Evolutionary conservation across 1,140 invertebrate species (phyloP).

Genomic region (Homalodisca vitripennis): DNA sequence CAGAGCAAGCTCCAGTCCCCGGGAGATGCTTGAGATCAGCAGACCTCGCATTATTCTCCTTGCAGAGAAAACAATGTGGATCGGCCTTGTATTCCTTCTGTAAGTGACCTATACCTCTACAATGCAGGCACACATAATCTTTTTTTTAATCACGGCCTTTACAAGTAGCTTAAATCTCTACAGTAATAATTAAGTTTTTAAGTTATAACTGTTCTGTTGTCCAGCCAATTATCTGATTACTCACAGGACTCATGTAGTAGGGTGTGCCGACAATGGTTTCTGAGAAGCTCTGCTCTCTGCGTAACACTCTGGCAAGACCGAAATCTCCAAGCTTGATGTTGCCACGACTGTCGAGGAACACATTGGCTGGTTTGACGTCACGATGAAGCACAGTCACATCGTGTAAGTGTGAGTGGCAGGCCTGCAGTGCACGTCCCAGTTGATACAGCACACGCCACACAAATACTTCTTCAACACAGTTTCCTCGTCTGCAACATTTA

Average conservation of each 20-base stretch:
- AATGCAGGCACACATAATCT: too few relatives aligned
- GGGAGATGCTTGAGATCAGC: too few relatives aligned
- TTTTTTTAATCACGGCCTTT: too few relatives aligned
- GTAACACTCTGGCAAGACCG: constrained; percentile 65
- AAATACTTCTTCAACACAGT: constrained; percentile 63
- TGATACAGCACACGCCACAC: constrained; percentile 82
- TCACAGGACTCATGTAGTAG: constrained; percentile 82
- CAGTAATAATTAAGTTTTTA: too few relatives aligned
- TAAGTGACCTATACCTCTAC: too few relatives aligned
- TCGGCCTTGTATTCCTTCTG: too few relatives aligned
- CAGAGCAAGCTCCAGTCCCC: too few relatives aligned
- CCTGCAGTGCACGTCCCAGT: constrained; percentile 63
- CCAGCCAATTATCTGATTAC: constrained; percentile 41
- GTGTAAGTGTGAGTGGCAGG: constrained; percentile 47
- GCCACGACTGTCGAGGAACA: constrained; percentile 70
- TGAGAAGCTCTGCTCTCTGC: constrained; percentile 52
- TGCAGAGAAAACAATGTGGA: too few relatives aligned
- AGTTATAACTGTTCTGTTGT: too few relatives aligned
- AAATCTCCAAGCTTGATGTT: constrained; percentile 77
- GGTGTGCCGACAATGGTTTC: constrained; percentile 77
- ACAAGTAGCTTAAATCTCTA: too few relatives aligned
- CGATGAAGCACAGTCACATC: constrained; percentile 38
- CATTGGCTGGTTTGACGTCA: constrained; percentile 79
- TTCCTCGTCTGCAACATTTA: constrained; percentile 31
- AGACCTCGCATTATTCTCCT: too few relatives aligned